Percentiles rank a stretch among this genome's conserved stretches.
phyloP scores from a whole-genome alignment of 2,888 invertebrate genomes.

The Hylaea fasciaria region DNA sequence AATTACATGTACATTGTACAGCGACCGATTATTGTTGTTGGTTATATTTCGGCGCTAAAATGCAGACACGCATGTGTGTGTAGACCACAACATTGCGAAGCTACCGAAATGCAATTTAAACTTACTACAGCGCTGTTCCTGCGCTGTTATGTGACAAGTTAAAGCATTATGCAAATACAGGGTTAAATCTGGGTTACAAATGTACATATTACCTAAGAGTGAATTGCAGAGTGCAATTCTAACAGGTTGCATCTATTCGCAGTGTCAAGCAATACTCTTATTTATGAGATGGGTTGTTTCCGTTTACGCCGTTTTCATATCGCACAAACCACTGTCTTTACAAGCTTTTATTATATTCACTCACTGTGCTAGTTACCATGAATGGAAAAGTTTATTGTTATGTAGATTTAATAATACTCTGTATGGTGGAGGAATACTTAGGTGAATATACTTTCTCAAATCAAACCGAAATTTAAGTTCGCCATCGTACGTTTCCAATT shows the following conservation, averaged over 20 bases:
- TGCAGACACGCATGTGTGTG: slow-evolving; percentile 57
- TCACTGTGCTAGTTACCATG: too few relatives aligned
- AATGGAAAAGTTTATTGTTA: too few relatives aligned
- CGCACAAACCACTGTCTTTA: too few relatives aligned
- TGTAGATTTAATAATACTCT: too few relatives aligned
- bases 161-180: slow-evolving; percentile 75
- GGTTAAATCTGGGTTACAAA: slow-evolving; percentile 66
- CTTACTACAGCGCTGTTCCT: slow-evolving; percentile 65
- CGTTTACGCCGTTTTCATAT: too few relatives aligned
- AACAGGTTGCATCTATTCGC: slow-evolving; percentile 31
- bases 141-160: slow-evolving; percentile 72
- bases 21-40: slow-evolving; percentile 51
- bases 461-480: too few relatives aligned
- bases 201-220: slow-evolving; percentile 57
- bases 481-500: too few relatives aligned
- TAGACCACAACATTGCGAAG: slow-evolving; percentile 60
- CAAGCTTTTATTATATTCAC: too few relatives aligned
- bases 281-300: neutral
- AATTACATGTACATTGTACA: slow-evolving; percentile 34
- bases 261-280: neutral
- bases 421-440: too few relatives aligned
- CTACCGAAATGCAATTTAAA: slow-evolving; percentile 76
- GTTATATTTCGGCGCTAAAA: slow-evolving; percentile 64
- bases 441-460: too few relatives aligned
- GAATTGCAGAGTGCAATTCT: slow-evolving; percentile 49